Conservation (phyloP, 2,888 invertebrate genomes). For the Diogma glabrata region DNA sequence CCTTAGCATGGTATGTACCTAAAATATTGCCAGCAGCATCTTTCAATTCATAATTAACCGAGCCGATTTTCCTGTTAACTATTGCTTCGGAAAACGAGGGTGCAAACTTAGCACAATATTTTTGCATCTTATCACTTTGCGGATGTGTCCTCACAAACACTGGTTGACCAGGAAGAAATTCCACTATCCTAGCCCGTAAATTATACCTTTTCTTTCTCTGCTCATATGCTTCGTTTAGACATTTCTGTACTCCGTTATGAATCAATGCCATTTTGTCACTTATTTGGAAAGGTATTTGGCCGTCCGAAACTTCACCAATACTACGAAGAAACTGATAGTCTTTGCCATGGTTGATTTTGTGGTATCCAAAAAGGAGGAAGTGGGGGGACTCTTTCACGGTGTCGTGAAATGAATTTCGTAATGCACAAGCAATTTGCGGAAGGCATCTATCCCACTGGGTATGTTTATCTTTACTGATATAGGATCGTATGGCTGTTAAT, state of each 20-base stretch:
- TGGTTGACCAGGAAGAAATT: background rate
- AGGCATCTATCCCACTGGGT: slow-evolving; percentile 22
- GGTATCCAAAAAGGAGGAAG: slow-evolving; percentile 20
- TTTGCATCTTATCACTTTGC: background rate
- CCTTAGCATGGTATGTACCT: background rate
- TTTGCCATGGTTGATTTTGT: slow-evolving; percentile 16
- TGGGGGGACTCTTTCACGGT: slow-evolving; percentile 21
- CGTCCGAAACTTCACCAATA: background rate
- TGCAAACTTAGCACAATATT: background rate
- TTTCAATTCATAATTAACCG: background rate
- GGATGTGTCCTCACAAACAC: background rate
- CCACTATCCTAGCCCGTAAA: background rate
- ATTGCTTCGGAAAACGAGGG: background rate
- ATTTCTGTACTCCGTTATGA: background rate
- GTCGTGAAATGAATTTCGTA: slow-evolving; percentile 22
- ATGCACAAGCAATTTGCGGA: slow-evolving; percentile 21
- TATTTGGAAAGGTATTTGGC: background rate
- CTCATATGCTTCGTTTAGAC: background rate
- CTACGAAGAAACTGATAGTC: slow-evolving; percentile 9
- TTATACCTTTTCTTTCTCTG: background rate
- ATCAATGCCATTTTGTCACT: background rate
- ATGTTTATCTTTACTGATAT: slow-evolving; percentile 18
- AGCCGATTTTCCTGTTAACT: background rate
- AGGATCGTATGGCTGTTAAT: slow-evolving; percentile 23
- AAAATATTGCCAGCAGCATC: background rate